phyloP scores from a whole-genome alignment of 2,797 vertebrate species.

The Sylvia borin region DNA sequence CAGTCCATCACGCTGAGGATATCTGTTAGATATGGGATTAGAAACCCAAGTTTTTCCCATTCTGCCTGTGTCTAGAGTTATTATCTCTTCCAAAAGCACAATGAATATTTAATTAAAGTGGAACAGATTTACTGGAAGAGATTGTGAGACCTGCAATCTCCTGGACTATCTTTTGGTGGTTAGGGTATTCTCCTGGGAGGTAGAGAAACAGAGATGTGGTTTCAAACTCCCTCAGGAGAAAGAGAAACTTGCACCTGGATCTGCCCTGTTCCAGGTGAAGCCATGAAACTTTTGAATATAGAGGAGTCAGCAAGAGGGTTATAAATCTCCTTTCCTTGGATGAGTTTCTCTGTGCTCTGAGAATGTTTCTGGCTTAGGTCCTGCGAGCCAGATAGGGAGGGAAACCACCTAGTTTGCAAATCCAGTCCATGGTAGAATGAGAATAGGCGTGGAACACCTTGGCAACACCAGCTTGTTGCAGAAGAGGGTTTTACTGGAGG shows the following conservation, averaged over 20 bases:
- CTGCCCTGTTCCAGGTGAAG: constrained; percentile 32
- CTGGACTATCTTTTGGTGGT: constrained; percentile 44
- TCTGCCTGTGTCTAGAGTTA: not conserved
- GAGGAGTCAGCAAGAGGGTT: not conserved
- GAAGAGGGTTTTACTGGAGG: constrained; percentile 1
- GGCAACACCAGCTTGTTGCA: not conserved
- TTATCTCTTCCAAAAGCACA: constrained; percentile 6
- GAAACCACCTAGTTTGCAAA: constrained; percentile 61
- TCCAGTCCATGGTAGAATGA: not conserved
- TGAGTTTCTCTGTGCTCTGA: not conserved
- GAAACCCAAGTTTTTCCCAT: not conserved
- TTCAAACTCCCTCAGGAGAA: constrained; percentile 55
- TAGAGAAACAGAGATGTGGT: constrained; percentile 38
- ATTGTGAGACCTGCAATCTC: constrained; percentile 50
- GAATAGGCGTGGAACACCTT: constrained; percentile 12
- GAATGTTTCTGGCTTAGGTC: constrained; percentile 33
- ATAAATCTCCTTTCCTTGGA: constrained; percentile 59
- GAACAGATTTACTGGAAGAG: constrained; percentile 35
- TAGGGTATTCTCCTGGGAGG: constrained; percentile 65
- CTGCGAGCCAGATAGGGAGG: not conserved
- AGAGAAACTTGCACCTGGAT: constrained; percentile 53
- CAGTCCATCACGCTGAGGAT: not conserved
- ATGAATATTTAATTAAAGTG: constrained; percentile 62
- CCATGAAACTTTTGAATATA: constrained; percentile 30
- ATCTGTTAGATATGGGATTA: not conserved